Evolutionary conservation across 2,797 vertebrate species (phyloP).

Genomic region (Sarcophilus harrisii): DNA sequence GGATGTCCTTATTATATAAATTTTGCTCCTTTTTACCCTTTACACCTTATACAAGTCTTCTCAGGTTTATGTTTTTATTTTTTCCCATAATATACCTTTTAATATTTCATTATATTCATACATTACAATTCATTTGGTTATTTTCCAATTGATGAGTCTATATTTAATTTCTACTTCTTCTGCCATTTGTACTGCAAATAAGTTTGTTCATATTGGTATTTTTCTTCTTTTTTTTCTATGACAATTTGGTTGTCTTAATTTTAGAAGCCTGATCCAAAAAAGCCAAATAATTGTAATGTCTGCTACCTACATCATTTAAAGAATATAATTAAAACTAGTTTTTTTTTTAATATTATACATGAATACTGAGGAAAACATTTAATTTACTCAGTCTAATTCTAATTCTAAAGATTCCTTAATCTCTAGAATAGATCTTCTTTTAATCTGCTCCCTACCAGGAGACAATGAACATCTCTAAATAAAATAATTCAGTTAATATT

Average conservation of each 20-base stretch:
- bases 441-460: constrained; percentile 25
- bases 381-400: neutral
- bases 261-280: neutral
- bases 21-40: too few species aligned
- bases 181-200: neutral
- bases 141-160: neutral
- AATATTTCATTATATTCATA: neutral
- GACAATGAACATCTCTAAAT: constrained; percentile 11
- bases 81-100: too few species aligned
- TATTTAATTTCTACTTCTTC: neutral
- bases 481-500: neutral
- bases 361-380: neutral
- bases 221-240: too few species aligned
- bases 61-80: too few species aligned
- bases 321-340: neutral
- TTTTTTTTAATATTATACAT: neutral
- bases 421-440: neutral
- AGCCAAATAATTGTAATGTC: neutral
- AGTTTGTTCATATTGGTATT: too few species aligned
- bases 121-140: neutral
- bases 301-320: neutral
- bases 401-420: constrained; percentile 17
- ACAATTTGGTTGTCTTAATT: neutral
- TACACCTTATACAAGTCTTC: too few species aligned
- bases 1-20: too few species aligned